phyloP scores from a whole-genome alignment of 92 coral and sea anemone species.

The Porites evermanni region DNA sequence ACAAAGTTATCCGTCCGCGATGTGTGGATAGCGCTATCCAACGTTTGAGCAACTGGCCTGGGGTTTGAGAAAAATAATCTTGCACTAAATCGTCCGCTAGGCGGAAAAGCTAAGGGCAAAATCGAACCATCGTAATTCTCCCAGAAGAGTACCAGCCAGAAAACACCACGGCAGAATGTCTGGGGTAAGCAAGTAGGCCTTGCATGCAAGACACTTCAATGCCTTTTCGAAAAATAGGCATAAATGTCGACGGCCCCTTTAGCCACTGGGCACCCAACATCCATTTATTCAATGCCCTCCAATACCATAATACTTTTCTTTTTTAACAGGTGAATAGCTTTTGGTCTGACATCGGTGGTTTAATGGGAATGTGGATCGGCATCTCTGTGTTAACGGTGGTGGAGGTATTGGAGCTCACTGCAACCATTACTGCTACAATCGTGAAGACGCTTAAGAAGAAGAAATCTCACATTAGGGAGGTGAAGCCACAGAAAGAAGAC shows the following conservation, averaged over 20 bases:
- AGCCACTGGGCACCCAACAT: too few relatives aligned
- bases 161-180: too few relatives aligned
- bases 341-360: conserved; percentile 64
- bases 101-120: too few relatives aligned
- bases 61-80: too few relatives aligned
- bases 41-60: too few relatives aligned
- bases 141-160: too few relatives aligned
- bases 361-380: conserved; percentile 76
- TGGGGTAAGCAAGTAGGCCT: too few relatives aligned
- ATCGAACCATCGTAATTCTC: too few relatives aligned
- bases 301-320: not conserved
- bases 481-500: not conserved
- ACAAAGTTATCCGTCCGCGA: too few relatives aligned
- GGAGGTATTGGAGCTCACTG: conserved; percentile 53
- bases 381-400: conserved; percentile 54
- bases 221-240: not conserved
- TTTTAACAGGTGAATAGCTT: conserved; percentile 32
- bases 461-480: not conserved
- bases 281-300: not conserved
- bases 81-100: too few relatives aligned
- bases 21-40: too few relatives aligned
- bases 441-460: conserved; percentile 3
- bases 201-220: too few relatives aligned
- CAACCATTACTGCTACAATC: not conserved
- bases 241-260: not conserved